phyloP scores from a whole-genome alignment of 2,888 invertebrate species.

The Drosophila ezoana region DNA sequence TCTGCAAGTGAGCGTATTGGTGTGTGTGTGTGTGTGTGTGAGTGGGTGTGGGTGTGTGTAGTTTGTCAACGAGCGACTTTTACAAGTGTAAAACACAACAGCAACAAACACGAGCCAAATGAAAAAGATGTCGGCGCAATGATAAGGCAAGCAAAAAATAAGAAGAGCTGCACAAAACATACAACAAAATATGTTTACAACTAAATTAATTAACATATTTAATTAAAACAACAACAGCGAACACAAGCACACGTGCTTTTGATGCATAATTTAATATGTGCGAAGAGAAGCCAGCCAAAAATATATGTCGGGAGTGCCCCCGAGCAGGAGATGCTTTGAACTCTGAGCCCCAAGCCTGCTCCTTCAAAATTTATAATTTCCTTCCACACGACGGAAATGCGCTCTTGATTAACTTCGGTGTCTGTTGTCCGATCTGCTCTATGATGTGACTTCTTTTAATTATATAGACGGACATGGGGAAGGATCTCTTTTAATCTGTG shows the following conservation, averaged over 20 bases:
- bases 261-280: constrained; percentile 42
- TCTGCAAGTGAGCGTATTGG: not conserved
- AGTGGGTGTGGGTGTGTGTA: constrained; percentile 2
- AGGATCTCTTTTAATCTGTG: too few relatives aligned
- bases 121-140: constrained; percentile 27
- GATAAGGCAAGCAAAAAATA: constrained; percentile 25
- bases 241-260: constrained; percentile 43
- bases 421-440: too few relatives aligned
- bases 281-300: not conserved
- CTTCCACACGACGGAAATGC: too few relatives aligned
- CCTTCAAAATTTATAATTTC: too few relatives aligned
- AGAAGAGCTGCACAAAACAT: not conserved
- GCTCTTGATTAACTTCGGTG: too few relatives aligned
- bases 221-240: constrained; percentile 44
- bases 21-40: not conserved
- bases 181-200: constrained; percentile 22
- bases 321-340: too few relatives aligned
- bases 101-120: constrained; percentile 41
- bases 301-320: not conserved
- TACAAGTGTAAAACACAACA: constrained; percentile 51
- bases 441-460: too few relatives aligned
- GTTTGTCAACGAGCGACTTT: constrained; percentile 43
- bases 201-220: constrained; percentile 70
- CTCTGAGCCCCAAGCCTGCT: too few relatives aligned
- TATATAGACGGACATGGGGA: too few relatives aligned